Evolutionary conservation across 2,113 vertebrate genomes (phyloP), one percentile per base, ranked within the genome.

Genomic region (Megalops atlanticus): DNA sequence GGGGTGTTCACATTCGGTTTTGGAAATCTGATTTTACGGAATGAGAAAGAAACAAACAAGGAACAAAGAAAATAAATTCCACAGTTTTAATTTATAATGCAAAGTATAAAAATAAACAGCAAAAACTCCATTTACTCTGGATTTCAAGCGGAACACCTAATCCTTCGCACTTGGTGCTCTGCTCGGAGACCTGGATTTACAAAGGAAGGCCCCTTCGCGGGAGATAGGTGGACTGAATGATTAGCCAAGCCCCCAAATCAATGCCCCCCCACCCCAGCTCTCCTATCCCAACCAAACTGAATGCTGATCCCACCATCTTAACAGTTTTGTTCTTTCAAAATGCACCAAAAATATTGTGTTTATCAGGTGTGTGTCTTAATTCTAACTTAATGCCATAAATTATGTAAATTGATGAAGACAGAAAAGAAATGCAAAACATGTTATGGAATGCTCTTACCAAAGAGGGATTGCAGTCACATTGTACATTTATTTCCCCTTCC

Each of bases 21-120:
- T 84, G 87, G 43, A 89, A 93, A 93, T 94, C 93, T 91, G 89
- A 93, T 93, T 93, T 91, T 87, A 88, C 45, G 83, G 74, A 84
- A 90, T 87, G 82, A 84, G 85, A 83, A 85, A 86, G 84, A n/a
- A n/a, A n/a, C n/a, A n/a, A n/a, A n/a, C n/a, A n/a, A n/a, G n/a
- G n/a, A 85, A 85, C 90, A 86, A 90, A 91, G 89, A 91, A 87
- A 87, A 89, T 91, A 85, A 84, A 91, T 91, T 90, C 87, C 85
- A 83, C 85, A 85, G 84, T 87, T 92, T 92, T 89, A 90, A 93
- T 93, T 92, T 91, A 91, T 89, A 92, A 91, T 91, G 89, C 91
- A 92, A 91, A 90, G 91, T 93, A 89, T 91, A 93, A 93, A 94
- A 93, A 91, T 90, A 92, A 92, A 93, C 89, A 92, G 38, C 87